phyloP scores from a whole-genome alignment of 2,888 invertebrate species.

The Lasioglossum lativentre region DNA sequence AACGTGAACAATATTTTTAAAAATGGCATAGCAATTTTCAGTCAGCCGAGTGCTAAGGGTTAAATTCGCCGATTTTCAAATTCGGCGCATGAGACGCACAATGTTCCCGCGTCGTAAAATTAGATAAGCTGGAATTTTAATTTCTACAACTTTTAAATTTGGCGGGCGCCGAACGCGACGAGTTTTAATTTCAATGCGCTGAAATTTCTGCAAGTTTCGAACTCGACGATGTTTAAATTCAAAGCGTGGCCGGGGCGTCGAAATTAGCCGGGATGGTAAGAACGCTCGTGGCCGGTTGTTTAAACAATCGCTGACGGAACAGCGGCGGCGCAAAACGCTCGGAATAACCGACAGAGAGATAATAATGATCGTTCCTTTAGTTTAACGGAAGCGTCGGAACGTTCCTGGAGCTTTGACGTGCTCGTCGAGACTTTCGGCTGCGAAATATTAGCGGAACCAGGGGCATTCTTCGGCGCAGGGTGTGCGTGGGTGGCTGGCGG shows the following conservation, averaged over 20 bases:
- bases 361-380: constrained; percentile 40
- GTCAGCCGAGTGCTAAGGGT: too few relatives aligned
- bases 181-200: not conserved
- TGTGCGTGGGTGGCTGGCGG: not conserved
- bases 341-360: constrained; percentile 25
- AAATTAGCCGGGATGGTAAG: not conserved
- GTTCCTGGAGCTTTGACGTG: constrained; percentile 24
- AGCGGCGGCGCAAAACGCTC: constrained; percentile 5
- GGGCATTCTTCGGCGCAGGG: constrained; percentile 42
- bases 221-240: not conserved
- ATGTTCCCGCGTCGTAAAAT: not conserved
- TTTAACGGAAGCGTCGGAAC: constrained; percentile 45
- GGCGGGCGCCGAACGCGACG: too few relatives aligned
- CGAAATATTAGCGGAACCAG: constrained; percentile 52
- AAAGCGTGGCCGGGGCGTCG: not conserved
- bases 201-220: not conserved
- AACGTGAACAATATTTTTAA: too few relatives aligned
- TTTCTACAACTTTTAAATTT: not conserved
- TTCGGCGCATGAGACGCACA: not conserved
- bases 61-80: not conserved
- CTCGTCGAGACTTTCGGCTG: constrained; percentile 27
- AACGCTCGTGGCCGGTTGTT: not conserved
- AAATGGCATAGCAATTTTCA: too few relatives aligned
- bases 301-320: constrained; percentile 9
- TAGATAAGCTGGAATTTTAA: not conserved